These are phyloP conservation scores for Drosophila kurseongensis DNA, from an alignment of 1,140 invertebrate genomes.

Conservation along the genomic window DNA sequence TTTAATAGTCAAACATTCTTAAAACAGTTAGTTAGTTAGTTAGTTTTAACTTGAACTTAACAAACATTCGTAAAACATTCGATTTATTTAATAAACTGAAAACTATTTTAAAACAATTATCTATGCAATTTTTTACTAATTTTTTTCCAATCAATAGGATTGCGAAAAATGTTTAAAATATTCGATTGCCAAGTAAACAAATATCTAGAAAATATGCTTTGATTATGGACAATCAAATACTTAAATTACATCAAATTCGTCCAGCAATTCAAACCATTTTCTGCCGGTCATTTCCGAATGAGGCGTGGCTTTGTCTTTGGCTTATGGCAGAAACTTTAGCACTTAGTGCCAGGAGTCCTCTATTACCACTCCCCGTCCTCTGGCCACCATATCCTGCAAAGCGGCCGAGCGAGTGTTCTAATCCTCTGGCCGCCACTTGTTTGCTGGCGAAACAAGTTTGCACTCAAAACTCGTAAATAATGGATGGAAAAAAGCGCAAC, in stretches of 20 bases:
- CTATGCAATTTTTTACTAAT: too few species aligned
- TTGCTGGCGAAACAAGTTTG: slow-evolving; percentile 78
- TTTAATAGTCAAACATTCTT: too few species aligned
- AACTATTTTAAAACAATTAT: too few species aligned
- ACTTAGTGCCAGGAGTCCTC: slow-evolving; percentile 58
- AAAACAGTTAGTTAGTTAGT: too few species aligned
- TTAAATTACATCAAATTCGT: slow-evolving; percentile 7
- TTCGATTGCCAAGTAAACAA: neutral
- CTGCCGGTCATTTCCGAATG: slow-evolving; percentile 21
- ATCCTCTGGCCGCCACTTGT: slow-evolving; percentile 78
- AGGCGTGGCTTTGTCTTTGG: slow-evolving; percentile 66
- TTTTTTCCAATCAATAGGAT: neutral
- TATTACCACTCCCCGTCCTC: slow-evolving; percentile 1
- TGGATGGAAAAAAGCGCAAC: slow-evolving; percentile 81
- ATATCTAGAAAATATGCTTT: neutral
- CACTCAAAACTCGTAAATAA: slow-evolving; percentile 83
- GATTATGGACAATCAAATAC: slow-evolving; percentile 7
- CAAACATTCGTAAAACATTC: too few species aligned
- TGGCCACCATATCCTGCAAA: neutral
- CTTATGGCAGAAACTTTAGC: slow-evolving; percentile 67
- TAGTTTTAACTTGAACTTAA: too few species aligned
- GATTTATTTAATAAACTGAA: too few species aligned
- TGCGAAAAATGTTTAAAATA: too few species aligned
- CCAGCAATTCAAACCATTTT: slow-evolving; percentile 8
- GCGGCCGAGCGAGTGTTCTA: slow-evolving; percentile 71